A percentile compares a stretch with the other conserved stretches of the same genome.
Evolutionary conservation across 1,140 invertebrate species (phyloP).

Genomic region (Matsumurasca onukii): DNA sequence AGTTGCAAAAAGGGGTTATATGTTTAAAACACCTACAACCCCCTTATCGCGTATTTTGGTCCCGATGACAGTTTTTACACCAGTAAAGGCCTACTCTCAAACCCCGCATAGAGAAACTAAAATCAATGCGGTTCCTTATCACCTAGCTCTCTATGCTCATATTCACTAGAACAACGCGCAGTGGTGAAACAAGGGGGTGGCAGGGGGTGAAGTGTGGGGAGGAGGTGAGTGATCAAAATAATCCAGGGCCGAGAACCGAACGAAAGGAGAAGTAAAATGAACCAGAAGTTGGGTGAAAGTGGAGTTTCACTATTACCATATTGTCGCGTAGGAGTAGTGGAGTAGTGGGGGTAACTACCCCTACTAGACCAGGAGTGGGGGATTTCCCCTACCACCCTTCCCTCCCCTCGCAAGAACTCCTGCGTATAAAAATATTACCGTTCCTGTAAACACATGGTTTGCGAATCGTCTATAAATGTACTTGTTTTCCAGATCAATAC

Average conservation of each 20-base stretch:
- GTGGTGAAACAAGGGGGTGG: background rate
- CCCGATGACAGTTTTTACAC: too few relatives aligned
- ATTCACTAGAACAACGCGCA: too few relatives aligned
- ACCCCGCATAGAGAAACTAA: background rate
- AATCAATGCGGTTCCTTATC: background rate
- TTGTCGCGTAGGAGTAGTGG: conserved; percentile 24
- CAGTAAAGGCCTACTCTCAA: too few relatives aligned
- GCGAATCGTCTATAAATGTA: conserved; percentile 21
- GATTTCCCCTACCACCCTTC: conserved; percentile 8
- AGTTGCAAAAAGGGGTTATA: too few relatives aligned
- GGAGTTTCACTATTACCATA: conserved; percentile 23
- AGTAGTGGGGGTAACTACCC: conserved; percentile 3
- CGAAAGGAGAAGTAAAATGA: conserved; percentile 18
- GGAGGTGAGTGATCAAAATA: conserved; percentile 15
- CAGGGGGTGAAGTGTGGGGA: background rate
- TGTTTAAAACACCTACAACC: too few relatives aligned
- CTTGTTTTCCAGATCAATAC: conserved; percentile 2
- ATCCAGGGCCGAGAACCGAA: conserved; percentile 6
- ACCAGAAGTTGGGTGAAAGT: conserved; percentile 4
- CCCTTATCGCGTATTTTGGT: too few relatives aligned
- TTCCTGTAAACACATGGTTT: conserved; percentile 14
- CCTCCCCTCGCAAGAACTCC: background rate
- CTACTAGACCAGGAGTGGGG: background rate
- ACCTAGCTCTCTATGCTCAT: too few relatives aligned
- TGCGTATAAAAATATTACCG: conserved; percentile 22